phyloP scores from a whole-genome alignment of 2,888 invertebrate species.

The Syrphus vitripennis region DNA sequence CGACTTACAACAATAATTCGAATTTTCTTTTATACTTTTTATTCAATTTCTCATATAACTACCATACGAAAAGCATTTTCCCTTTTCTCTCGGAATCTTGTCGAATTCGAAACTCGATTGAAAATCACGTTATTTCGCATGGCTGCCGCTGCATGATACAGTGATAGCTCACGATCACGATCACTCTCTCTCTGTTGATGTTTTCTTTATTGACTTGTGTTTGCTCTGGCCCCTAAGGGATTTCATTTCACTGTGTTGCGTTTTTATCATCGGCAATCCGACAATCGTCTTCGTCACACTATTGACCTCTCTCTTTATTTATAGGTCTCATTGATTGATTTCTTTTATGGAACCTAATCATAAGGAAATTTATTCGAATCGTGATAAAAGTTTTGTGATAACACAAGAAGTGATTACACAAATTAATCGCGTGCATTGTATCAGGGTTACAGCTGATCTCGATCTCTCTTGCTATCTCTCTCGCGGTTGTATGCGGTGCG shows the following conservation, averaged over 20 bases:
- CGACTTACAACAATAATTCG: slow-evolving; percentile 11
- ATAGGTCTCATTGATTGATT: slow-evolving; percentile 23
- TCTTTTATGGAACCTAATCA: not conserved
- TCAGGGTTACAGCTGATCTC: slow-evolving; percentile 33
- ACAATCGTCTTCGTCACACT: too few relatives aligned
- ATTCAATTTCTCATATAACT: not conserved
- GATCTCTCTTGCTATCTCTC: not conserved
- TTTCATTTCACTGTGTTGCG: slow-evolving; percentile 33
- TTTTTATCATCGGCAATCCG: slow-evolving; percentile 31
- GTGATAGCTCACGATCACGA: slow-evolving; percentile 5
- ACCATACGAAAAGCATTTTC: slow-evolving; percentile 19
- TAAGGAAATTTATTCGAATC: slow-evolving; percentile 37
- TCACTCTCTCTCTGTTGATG: slow-evolving; percentile 34
- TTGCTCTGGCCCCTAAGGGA: slow-evolving; percentile 16
- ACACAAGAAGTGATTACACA: slow-evolving; percentile 16
- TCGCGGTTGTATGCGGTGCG: not conserved
- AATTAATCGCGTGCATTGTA: slow-evolving; percentile 11
- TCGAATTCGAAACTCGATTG: slow-evolving; percentile 61
- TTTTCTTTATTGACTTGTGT: slow-evolving; percentile 40
- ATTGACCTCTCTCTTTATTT: slow-evolving; percentile 32
- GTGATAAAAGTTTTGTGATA: slow-evolving; percentile 52
- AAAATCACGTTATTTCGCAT: slow-evolving; percentile 53
- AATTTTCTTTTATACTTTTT: slow-evolving; percentile 35
- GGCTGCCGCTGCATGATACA: not conserved
- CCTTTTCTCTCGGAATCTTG: slow-evolving; percentile 31